These are phyloP conservation scores for Clarias fuscus DNA, from an alignment of 2,797 vertebrate species.

Conservation along the genomic window DNA sequence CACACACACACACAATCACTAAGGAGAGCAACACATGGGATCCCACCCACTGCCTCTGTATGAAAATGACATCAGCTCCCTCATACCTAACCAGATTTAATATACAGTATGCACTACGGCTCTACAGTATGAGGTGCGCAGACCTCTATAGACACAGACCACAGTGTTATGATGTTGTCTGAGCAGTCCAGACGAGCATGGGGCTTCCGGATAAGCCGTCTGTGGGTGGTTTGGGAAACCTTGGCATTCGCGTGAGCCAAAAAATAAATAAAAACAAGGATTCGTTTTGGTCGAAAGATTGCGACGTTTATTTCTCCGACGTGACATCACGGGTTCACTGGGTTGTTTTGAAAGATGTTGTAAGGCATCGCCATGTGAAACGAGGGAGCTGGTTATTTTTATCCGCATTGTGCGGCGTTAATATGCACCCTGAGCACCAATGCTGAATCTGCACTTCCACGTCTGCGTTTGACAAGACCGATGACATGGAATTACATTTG, in stretches of 20 bases:
- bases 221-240: not conserved
- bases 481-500: not conserved
- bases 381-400: conserved; percentile 15
- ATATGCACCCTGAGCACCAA: conserved; percentile 13
- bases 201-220: not conserved
- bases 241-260: not conserved
- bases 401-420: not conserved
- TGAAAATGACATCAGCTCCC: conserved; percentile 15
- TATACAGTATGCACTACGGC: not conserved
- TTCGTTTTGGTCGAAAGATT: not conserved
- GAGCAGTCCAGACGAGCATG: not conserved
- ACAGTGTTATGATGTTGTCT: no score
- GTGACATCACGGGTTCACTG: conserved; percentile 11
- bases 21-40: conserved; percentile 25
- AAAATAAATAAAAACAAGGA: conserved; percentile 1
- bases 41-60: conserved; percentile 20
- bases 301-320: not conserved
- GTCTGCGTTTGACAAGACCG: conserved; percentile 1
- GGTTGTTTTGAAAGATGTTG: conserved; percentile 1
- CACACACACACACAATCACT: not conserved
- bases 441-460: not conserved
- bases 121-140: not conserved
- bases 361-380: not conserved
- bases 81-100: not conserved
- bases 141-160: not conserved